phyloP scores from a whole-genome alignment of 2,797 vertebrate species.

The Rhinophrynus dorsalis region DNA sequence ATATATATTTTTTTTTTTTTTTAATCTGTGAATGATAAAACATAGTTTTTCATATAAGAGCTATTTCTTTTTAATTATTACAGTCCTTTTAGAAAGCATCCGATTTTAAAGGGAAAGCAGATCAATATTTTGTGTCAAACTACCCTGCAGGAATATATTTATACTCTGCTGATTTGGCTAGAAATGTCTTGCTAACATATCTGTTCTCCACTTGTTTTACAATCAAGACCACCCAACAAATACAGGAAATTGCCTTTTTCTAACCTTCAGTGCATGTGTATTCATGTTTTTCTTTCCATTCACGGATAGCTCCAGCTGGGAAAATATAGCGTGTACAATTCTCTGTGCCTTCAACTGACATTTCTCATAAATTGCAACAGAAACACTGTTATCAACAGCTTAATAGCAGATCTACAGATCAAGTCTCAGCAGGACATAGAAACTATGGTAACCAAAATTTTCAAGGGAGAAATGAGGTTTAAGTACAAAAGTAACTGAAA shows the following conservation, averaged over 20 bases:
- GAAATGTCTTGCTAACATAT: constrained; percentile 49
- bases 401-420: constrained; percentile 75
- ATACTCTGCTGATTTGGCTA: constrained; percentile 45
- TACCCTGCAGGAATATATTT: no score
- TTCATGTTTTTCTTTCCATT: constrained; percentile 74
- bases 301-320: constrained; percentile 76
- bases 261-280: constrained; percentile 60
- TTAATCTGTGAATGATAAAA: no score
- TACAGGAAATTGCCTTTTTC: constrained; percentile 59
- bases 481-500: constrained; percentile 59
- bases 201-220: constrained; percentile 55
- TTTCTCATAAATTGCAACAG: constrained; percentile 77
- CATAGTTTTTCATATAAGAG: no score
- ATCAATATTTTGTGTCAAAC: no score
- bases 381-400: constrained; percentile 77
- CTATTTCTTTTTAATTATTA: no score
- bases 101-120: no score
- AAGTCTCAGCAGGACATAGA: constrained; percentile 70
- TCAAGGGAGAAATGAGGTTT: constrained; percentile 58
- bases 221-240: constrained; percentile 62
- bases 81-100: no score
- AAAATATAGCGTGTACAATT: constrained; percentile 77
- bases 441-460: constrained; percentile 74
- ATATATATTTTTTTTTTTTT: no score
- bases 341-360: constrained; percentile 74